Conservation (phyloP, 2,797 vertebrate species). For the Eutrigla gurnardus region DNA sequence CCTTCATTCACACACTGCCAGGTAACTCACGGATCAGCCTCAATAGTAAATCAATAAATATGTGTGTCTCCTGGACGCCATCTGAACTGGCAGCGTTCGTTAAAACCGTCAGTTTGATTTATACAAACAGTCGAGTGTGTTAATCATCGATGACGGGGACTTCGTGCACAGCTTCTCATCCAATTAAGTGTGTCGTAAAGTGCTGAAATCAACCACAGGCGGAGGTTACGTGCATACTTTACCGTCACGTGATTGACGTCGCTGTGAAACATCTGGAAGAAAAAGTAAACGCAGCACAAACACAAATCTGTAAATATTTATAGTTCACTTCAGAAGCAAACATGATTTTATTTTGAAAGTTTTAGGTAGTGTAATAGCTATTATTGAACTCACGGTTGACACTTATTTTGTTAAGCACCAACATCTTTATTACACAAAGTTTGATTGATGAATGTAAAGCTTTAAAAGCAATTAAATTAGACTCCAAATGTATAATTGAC, state of each 20-base stretch:
- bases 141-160: slow-evolving; percentile 28
- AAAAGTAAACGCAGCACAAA: background rate
- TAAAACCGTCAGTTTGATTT: slow-evolving; percentile 45
- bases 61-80: background rate
- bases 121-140: accelerated
- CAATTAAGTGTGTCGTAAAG: slow-evolving; percentile 62
- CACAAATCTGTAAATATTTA: background rate
- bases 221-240: slow-evolving; percentile 15
- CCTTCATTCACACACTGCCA: slow-evolving; percentile 94
- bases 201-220: background rate
- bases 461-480: too few relatives aligned
- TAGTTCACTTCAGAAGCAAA: background rate
- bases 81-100: background rate
- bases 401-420: background rate
- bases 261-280: slow-evolving; percentile 28
- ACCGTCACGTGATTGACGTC: slow-evolving; percentile 14
- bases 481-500: too few relatives aligned
- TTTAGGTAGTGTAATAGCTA: background rate
- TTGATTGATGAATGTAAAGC: background rate
- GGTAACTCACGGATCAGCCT: slow-evolving; percentile 78
- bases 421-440: background rate
- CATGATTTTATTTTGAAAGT: background rate
- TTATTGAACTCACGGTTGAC: background rate
- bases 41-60: background rate
- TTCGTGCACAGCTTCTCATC: background rate